Evolutionary conservation across 2,797 vertebrate species (phyloP).

Genomic region (Alfaro cultratus): DNA sequence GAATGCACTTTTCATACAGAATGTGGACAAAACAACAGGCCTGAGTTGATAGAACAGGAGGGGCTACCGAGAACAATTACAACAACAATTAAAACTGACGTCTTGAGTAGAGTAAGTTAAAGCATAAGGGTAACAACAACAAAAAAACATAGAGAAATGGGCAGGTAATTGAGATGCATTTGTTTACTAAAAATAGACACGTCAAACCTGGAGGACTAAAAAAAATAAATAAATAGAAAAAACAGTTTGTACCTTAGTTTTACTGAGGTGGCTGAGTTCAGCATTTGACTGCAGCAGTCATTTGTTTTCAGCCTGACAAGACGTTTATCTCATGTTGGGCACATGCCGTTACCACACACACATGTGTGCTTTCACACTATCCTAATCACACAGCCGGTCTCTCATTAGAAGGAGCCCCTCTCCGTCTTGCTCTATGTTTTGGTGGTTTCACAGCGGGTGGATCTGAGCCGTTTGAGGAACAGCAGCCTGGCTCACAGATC

Average conservation of each 20-base stretch:
- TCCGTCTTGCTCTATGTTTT: conserved; percentile 14
- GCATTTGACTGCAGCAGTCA: not conserved
- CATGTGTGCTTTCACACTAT: conserved; percentile 6
- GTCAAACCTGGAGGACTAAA: not conserved
- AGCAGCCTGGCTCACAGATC: not conserved
- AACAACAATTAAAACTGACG: not conserved
- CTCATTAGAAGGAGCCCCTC: conserved; percentile 42
- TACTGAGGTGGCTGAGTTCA: conserved; percentile 1
- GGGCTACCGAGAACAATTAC: not conserved
- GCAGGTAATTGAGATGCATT: not conserved
- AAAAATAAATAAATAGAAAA: not conserved
- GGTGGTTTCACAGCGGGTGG: conserved; percentile 20
- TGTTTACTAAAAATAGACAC: not conserved
- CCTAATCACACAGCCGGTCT: conserved; percentile 25
- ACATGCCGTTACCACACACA: not conserved
- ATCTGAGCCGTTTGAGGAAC: conserved; percentile 18
- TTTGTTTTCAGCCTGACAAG: not conserved
- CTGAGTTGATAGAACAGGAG: not conserved
- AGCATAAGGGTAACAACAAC: not conserved
- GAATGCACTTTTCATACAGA: not conserved
- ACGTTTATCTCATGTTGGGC: conserved; percentile 17
- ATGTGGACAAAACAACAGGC: not conserved
- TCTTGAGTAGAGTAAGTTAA: not conserved
- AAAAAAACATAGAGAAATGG: not conserved
- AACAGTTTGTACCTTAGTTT: not conserved